Evolutionary conservation across 2,888 invertebrate genomes (phyloP).

Genomic region (Bugula neritina): DNA sequence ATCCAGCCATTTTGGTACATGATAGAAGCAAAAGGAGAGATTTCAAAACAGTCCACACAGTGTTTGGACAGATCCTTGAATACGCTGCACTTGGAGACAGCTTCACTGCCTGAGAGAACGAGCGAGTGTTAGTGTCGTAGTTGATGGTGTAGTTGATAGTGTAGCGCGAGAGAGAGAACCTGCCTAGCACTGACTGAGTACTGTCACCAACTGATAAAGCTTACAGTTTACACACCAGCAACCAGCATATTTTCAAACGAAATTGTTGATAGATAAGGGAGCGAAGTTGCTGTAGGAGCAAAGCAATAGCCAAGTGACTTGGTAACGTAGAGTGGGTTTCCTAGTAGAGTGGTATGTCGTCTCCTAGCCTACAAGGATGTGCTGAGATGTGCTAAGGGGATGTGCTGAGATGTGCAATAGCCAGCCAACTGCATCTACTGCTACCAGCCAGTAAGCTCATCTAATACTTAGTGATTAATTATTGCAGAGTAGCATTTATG

Average conservation of each 20-base stretch:
- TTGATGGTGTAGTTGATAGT: no score
- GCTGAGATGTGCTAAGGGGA: background rate
- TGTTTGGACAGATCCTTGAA: no score
- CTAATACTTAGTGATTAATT: background rate
- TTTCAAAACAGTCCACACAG: no score
- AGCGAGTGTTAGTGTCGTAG: no score
- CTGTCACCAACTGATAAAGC: background rate
- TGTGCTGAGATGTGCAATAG: background rate
- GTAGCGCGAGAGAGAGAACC: background rate
- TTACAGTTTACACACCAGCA: background rate
- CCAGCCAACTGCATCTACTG: background rate
- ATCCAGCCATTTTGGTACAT: constrained; percentile 23
- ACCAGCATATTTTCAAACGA: background rate
- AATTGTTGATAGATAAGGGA: background rate
- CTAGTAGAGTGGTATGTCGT: no score
- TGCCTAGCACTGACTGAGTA: background rate
- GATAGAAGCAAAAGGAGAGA: background rate
- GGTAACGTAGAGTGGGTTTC: background rate
- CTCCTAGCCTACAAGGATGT: background rate
- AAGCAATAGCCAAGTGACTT: background rate
- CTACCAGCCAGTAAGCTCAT: no score
- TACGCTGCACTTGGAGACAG: background rate
- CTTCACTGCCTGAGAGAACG: background rate
- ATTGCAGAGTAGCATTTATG: background rate
- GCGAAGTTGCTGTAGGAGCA: background rate